Evolutionary conservation across 2,797 vertebrate genomes (phyloP), one percentile per base, ranked within the genome.

Genomic region (Triplophysa yarkandensis): DNA sequence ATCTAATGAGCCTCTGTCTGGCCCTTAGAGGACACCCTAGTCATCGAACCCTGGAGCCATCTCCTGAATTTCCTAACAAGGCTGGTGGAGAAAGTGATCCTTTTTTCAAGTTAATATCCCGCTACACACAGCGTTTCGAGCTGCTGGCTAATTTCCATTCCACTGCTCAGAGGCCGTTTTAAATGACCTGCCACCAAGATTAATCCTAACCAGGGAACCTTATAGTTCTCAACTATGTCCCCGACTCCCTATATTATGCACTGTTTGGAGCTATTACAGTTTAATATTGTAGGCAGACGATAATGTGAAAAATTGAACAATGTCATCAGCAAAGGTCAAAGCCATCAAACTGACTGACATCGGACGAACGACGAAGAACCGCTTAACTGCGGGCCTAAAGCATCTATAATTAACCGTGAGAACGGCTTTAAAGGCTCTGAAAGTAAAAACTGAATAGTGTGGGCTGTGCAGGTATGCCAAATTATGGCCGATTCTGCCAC

Each of bases 271-370:
- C 84, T 86, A 84, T 87, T 82, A 83, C 55, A 46, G 75, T 87
- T 86, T 86, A 78, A 84, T 83, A 85, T 87, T 83, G 79, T 77
- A 85, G 80, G 80, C 71, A 78, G 78, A 85, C 76, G 70, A 89
- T 87, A 82, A 83, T 84, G 81, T 79, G 69, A 74, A 73, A 77
- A 84, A 85, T 80, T 85, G 74, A 90, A 87, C 82, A 85, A 86
- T 85, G 85, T 85, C 79, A 84, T 74, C 34, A 74, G 82, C 77
- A 89, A 91, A 92, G 86, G 88, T 90, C 85, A 85, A 77, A 82
- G 79, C 79, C 52, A 80, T 89, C 85, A 86, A 86, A 66, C 76
- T 84, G 82, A 86, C 77, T 87, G 87, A 85, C 85, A 85, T 82
- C 50, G 77, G 63, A 82, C 80, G 78, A 87, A 89, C 87, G 82